A percentile compares a stretch with the other conserved stretches of the same genome.
These are phyloP conservation scores for Palythoa grandiflora DNA, from an alignment of 92 coral and sea anemone genomes.

Conservation along the genomic window DNA sequence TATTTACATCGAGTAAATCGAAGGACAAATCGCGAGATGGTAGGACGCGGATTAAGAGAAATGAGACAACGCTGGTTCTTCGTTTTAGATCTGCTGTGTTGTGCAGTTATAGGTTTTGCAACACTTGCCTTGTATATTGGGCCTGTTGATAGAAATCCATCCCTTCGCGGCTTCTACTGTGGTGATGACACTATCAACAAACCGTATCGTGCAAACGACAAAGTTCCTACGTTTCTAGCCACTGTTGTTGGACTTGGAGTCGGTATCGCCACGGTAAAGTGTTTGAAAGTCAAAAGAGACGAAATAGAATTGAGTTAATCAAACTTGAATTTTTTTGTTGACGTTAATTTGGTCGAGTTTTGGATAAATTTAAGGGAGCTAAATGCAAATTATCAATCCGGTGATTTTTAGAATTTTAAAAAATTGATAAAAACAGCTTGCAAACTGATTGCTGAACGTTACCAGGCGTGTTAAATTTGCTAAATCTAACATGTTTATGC, in stretches of 20 bases:
- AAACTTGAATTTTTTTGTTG: background rate
- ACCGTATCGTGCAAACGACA: slow-evolving; percentile 67
- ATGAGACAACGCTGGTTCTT: slow-evolving; percentile 4
- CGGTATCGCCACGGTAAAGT: slow-evolving; percentile 30
- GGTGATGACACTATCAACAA: slow-evolving; percentile 92
- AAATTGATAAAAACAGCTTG: too few species aligned
- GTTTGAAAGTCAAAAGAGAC: background rate
- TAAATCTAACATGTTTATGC: too few species aligned
- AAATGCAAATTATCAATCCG: too few species aligned
- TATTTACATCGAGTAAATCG: too few species aligned
- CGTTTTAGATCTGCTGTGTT: slow-evolving; percentile 25
- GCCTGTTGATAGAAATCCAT: slow-evolving; percentile 61
- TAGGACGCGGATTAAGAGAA: background rate
- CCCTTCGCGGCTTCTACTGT: slow-evolving; percentile 91
- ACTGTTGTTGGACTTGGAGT: slow-evolving; percentile 10
- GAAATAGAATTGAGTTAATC: background rate
- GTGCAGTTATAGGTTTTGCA: slow-evolving; percentile 30
- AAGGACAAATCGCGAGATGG: background rate
- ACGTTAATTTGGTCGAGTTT: too few species aligned
- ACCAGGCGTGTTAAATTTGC: too few species aligned
- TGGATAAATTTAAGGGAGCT: too few species aligned
- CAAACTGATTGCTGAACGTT: too few species aligned
- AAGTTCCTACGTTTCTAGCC: slow-evolving; percentile 28
- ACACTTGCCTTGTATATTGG: slow-evolving; percentile 32
- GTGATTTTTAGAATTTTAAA: too few species aligned